Evolutionary conservation across 2,113 vertebrate genomes (phyloP).

Genomic region (Phasianus colchicus): DNA sequence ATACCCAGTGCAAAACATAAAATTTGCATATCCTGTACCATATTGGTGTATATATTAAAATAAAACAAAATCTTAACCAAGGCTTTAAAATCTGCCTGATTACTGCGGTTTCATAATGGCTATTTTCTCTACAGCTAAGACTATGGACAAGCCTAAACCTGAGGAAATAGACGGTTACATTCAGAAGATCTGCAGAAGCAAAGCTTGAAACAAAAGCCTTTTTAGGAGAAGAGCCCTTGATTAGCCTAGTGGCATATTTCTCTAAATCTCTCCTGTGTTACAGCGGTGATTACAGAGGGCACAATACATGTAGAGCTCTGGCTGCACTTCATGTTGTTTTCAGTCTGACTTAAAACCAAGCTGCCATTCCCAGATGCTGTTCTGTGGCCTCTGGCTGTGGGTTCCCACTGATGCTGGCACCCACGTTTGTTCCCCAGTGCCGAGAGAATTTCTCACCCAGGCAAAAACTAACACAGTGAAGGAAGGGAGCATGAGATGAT

Average conservation of each 20-base stretch:
- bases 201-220: slow-evolving; percentile 29
- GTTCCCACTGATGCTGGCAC: background rate
- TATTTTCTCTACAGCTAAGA: background rate
- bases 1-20: background rate
- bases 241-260: background rate
- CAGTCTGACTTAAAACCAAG: background rate
- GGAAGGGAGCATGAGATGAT: background rate
- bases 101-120: background rate
- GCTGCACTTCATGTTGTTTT: background rate
- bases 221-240: slow-evolving; percentile 34
- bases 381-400: background rate
- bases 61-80: background rate
- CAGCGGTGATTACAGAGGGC: background rate
- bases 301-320: background rate
- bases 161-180: background rate
- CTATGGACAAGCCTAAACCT: background rate
- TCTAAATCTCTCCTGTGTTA: background rate
- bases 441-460: background rate
- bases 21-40: background rate
- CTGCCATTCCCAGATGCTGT: background rate
- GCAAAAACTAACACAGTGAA: background rate
- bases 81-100: background rate
- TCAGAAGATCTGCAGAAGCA: background rate
- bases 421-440: background rate
- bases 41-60: background rate